phyloP scores from a whole-genome alignment of 53 echinoderm and acorn worm genomes.

The Holothuria leucospilota region DNA sequence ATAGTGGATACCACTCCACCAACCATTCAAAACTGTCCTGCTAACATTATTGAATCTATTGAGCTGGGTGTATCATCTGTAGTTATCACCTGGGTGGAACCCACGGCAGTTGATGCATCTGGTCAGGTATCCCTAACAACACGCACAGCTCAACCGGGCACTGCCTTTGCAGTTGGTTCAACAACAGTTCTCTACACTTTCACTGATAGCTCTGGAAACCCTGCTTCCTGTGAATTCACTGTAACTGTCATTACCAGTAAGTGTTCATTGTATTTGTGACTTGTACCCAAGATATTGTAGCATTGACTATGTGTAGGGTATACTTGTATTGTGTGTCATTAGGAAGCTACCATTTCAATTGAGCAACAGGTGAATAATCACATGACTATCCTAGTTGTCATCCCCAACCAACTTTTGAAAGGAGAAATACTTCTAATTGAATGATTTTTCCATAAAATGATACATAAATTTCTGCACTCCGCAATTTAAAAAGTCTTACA shows the following conservation, averaged over 20 bases:
- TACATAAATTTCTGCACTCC: too few relatives aligned
- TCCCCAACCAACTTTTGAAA: too few relatives aligned
- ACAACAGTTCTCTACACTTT: neutral
- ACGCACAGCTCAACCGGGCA: constrained; percentile 14
- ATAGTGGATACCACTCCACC: constrained; percentile 15
- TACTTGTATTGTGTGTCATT: too few relatives aligned
- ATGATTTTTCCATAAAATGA: too few relatives aligned
- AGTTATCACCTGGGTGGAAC: constrained; percentile 48
- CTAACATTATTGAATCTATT: constrained; percentile 26
- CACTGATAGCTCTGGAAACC: constrained; percentile 27
- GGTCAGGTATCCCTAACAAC: constrained; percentile 4
- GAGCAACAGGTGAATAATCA: too few relatives aligned
- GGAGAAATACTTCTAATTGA: too few relatives aligned
- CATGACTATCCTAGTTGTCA: too few relatives aligned
- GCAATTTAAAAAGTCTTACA: too few relatives aligned
- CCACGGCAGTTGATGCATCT: constrained; percentile 68
- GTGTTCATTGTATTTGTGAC: too few relatives aligned
- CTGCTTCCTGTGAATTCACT: neutral
- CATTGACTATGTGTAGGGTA: too few relatives aligned
- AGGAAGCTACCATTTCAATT: too few relatives aligned
- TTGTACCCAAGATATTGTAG: too few relatives aligned
- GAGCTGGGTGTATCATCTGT: constrained; percentile 54
- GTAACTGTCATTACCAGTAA: neutral
- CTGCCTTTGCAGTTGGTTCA: neutral
- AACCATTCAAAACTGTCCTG: constrained; percentile 29